Evolutionary conservation across 2,888 invertebrate genomes (phyloP), one percentile per base, ranked within the genome.

Genomic region (Sturmia bella): DNA sequence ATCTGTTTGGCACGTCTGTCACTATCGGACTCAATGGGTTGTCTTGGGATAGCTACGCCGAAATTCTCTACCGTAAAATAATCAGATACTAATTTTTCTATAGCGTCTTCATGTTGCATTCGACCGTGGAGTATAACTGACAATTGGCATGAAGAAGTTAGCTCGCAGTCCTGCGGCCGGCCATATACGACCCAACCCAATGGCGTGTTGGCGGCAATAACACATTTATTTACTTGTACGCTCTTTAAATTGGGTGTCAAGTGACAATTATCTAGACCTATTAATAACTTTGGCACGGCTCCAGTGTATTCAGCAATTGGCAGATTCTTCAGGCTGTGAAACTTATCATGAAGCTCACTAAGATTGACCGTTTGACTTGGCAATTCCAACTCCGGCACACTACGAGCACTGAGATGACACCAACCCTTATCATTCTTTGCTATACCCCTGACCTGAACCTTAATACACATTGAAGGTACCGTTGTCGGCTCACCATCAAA

Each of bases 101-200:
- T 6, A 27, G 6, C 27, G 27, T 27, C 3, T 27, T 27, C 3
- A 27, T 27, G 11, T 66, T 59, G 45, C 39, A 21, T 19, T 64
- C 15, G 2, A 37, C 1, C 19, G 43, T 21, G 1, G 32, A 19
- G 13, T 27, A 27, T 27, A 75, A 59, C 6, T 78, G 66, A 5
- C 6, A 54, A 45, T 11, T 17, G 54, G 21, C 63, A 64, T 19
- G 57, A 27, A 3, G 27, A 6, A 4, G 27, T 27, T 3, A 27
- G 27, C 3, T 4, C 27, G 6, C 3, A 3, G 3, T 6, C 27
- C 6, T 27, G 3, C n/a, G n/a, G n/a, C n/a, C n/a, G 56, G 4
- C 83, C 79, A 66, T 80, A 83, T 3, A 84, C 79, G 0, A 83
- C 73, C 83, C 78, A 84, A 0, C 70, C 83, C 7, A 82, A 63